phyloP scores from a whole-genome alignment of 2,797 vertebrate species.

The Carcharodon carcharias region DNA sequence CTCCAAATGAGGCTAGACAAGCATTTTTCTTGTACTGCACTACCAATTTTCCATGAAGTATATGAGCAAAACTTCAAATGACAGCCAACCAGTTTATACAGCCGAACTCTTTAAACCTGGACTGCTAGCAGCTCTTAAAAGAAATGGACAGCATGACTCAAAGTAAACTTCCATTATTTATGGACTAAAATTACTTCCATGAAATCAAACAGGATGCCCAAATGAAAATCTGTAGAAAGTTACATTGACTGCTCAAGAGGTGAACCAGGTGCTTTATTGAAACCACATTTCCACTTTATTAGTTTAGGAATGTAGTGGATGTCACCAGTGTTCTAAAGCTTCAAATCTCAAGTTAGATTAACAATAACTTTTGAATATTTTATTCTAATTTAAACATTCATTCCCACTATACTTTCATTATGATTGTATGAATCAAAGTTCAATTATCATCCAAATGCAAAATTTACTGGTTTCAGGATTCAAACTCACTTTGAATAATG shows the following conservation, averaged over 20 bases:
- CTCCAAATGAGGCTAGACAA: background rate
- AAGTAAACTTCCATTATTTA: background rate
- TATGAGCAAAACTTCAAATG: background rate
- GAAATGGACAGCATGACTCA: background rate
- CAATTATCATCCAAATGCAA: background rate
- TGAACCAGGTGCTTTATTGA: conserved; percentile 63
- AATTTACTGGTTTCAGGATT: background rate
- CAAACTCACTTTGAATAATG: background rate
- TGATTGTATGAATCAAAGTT: background rate
- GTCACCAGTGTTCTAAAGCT: background rate
- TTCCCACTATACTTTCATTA: background rate
- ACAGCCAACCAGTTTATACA: background rate
- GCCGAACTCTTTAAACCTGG: background rate
- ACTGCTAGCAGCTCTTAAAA: background rate
- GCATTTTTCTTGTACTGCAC: background rate
- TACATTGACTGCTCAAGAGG: conserved; percentile 56
- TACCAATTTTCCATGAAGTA: conserved; percentile 19
- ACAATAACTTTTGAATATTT: background rate
- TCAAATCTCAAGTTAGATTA: background rate
- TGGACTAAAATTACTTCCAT: background rate
- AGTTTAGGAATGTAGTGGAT: background rate
- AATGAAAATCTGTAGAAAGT: background rate
- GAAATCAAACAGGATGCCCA: background rate
- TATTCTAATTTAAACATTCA: background rate
- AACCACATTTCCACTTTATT: conserved; percentile 44